A percentile compares a stretch with the other conserved stretches of the same genome.
Conservation (phyloP, 1,140 invertebrate species). For the Zaprionus taronus region DNA sequence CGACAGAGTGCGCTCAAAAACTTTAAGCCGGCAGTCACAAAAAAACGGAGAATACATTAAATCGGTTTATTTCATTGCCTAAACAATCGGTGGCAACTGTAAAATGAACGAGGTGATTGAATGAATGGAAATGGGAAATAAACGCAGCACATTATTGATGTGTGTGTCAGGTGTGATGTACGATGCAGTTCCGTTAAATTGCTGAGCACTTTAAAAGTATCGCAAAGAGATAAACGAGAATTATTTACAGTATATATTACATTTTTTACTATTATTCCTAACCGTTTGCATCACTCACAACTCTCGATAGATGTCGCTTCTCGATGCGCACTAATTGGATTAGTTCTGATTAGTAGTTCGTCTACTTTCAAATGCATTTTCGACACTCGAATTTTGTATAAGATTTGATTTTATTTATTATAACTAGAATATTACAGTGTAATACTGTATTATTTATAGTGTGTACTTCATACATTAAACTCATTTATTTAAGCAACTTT, state of each 20-base stretch:
- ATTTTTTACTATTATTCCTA: background rate
- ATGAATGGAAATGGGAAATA: background rate
- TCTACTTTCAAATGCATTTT: background rate
- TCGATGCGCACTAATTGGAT: background rate
- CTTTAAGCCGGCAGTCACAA: slow-evolving; percentile 34
- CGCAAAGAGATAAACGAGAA: background rate
- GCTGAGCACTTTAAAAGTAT: background rate
- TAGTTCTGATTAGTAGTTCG: background rate
- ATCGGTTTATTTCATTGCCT: slow-evolving; percentile 20
- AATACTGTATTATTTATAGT: too few species aligned
- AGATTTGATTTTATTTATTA: too few species aligned
- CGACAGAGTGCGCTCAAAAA: slow-evolving; percentile 53
- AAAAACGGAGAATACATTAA: background rate
- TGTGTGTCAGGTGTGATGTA: background rate
- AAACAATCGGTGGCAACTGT: slow-evolving; percentile 24
- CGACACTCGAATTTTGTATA: background rate
- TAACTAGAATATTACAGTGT: too few species aligned
- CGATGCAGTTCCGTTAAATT: slow-evolving; percentile 2
- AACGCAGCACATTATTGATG: background rate
- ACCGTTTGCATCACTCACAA: background rate
- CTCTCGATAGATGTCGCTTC: slow-evolving; percentile 7
- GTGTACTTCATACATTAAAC: too few species aligned
- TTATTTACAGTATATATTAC: background rate
- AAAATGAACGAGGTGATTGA: slow-evolving; percentile 10
- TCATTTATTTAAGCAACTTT: background rate